Base-by-base conservation (phyloP, 2,113 vertebrate species). In the Morone chrysops region DNA sequence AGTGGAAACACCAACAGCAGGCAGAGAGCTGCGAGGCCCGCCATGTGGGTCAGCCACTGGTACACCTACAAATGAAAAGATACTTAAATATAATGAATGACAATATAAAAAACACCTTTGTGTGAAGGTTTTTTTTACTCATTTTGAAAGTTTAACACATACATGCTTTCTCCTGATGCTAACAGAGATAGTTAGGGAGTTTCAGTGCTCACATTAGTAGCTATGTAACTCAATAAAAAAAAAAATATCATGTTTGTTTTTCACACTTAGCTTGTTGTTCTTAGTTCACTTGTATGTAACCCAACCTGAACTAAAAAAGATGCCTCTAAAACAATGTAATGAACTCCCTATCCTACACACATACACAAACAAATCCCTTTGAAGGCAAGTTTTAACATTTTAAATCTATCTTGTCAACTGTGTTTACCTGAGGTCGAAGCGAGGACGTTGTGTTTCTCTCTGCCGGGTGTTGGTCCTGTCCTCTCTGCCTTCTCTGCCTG, bases 1-100 rank as follows among this genome's bases (percentile, higher is more conserved):
- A 90, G 84, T 40, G 89, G 84, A 57, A 92, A 81, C 54, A 90
- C 68, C 62, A 93, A 82, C 85, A 93, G 62, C 53, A 94, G 72
- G 60, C 60, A 89, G 62, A 93, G 62, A 60, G 87, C 83, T 4
- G 77, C 70, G 11, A 83, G 67, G 70, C 38, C 36, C 7, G 84
- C 56, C 93, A 93, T 92, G 72, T 41, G 36, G 16, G 3, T 81
- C 56, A 22, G 68, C 70, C 61, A 48, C 60, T 41, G 68, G 17
- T 38, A 25, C 16, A 70, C 70, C 59, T 71, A 8, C 51, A 56
- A 40, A 78, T 4, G 0, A 80, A 50, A 75, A 65, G 11, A 12
- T 2, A 22, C 8, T 8, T 41, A 56, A 48, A 20, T 36, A 66
- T 5, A 38, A 62, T 40, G 0, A 16, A 13, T 36, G 4, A 6